Percentiles rank a stretch among this genome's conserved stretches.
Evolutionary conservation across 1,140 invertebrate species (phyloP).

Genomic region (Drosophila lacertosa): DNA sequence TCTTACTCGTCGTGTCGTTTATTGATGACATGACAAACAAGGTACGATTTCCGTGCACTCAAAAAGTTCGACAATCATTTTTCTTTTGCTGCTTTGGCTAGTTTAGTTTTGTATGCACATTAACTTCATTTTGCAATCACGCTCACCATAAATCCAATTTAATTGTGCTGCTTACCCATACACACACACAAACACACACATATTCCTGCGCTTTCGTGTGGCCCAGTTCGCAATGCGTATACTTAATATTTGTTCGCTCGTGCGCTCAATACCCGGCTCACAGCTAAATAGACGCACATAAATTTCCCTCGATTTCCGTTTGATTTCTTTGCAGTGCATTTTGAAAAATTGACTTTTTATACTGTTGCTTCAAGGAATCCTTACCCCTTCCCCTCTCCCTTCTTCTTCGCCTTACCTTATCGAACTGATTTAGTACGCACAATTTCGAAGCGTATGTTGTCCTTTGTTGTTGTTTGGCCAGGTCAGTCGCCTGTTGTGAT

Average conservation of each 20-base stretch:
- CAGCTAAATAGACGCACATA: slow-evolving; percentile 80
- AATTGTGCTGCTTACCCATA: slow-evolving; percentile 63
- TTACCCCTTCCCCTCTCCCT: neutral
- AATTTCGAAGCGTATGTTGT: slow-evolving; percentile 36
- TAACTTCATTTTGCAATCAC: slow-evolving; percentile 79
- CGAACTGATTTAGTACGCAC: slow-evolving; percentile 65
- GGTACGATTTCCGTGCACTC: slow-evolving; percentile 67
- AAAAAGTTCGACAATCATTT: slow-evolving; percentile 69
- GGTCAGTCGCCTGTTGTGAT: slow-evolving; percentile 54
- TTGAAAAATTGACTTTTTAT: slow-evolving; percentile 76
- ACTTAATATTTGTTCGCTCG: slow-evolving; percentile 76
- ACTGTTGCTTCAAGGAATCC: slow-evolving; percentile 51
- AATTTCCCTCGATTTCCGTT: slow-evolving; percentile 67
- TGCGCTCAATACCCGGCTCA: slow-evolving; percentile 60
- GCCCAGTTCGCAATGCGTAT: slow-evolving; percentile 60
- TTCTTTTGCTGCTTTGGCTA: slow-evolving; percentile 54
- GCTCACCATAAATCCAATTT: slow-evolving; percentile 80
- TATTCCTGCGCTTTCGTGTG: slow-evolving; percentile 44
- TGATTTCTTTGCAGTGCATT: slow-evolving; percentile 67
- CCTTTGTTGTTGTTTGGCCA: neutral
- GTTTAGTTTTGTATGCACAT: slow-evolving; percentile 78
- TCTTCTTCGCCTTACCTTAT: slow-evolving; percentile 9
- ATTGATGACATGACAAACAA: slow-evolving; percentile 83
- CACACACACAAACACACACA: slow-evolving; percentile 6
- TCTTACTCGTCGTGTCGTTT: slow-evolving; percentile 52